phyloP scores from a whole-genome alignment of 2,888 invertebrate genomes.

The Cephus nigrinus region DNA sequence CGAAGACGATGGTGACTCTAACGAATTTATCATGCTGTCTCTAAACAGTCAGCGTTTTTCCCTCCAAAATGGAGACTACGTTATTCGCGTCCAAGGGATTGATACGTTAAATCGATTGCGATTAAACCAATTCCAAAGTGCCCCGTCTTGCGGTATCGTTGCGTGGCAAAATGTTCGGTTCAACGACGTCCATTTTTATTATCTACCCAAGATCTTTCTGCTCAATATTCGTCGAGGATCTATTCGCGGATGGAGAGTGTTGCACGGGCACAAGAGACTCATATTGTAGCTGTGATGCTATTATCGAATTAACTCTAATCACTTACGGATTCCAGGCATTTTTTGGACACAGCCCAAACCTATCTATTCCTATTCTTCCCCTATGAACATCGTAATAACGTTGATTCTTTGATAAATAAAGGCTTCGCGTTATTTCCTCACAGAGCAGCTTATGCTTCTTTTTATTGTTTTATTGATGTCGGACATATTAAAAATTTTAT shows the following conservation, averaged over 20 bases:
- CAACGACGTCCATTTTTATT: conserved; percentile 9
- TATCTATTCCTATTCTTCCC: conserved; percentile 3
- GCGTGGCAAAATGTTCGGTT: not conserved
- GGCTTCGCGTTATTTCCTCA: not conserved
- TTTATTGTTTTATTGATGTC: not conserved
- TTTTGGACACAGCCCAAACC: conserved; percentile 11
- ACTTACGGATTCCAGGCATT: conserved; percentile 24
- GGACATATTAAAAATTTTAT: not conserved
- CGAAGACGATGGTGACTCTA: conserved; percentile 13
- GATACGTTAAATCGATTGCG: not conserved
- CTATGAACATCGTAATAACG: not conserved
- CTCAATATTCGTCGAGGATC: conserved; percentile 44
- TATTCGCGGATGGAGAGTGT: conserved; percentile 9
- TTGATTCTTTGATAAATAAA: not conserved
- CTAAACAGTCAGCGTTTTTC: not conserved
- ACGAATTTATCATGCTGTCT: conserved; percentile 16
- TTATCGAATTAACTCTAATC: conserved; percentile 45
- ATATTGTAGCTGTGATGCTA: conserved; percentile 47
- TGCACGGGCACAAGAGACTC: conserved; percentile 32
- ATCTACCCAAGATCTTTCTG: conserved; percentile 45
- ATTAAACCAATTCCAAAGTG: not conserved
- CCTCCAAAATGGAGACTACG: not conserved
- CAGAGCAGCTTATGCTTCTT: not conserved
- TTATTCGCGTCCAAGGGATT: not conserved
- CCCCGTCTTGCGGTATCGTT: not conserved